Conservation (phyloP, 1,140 invertebrate genomes). For the Ooceraea biroi region DNA sequence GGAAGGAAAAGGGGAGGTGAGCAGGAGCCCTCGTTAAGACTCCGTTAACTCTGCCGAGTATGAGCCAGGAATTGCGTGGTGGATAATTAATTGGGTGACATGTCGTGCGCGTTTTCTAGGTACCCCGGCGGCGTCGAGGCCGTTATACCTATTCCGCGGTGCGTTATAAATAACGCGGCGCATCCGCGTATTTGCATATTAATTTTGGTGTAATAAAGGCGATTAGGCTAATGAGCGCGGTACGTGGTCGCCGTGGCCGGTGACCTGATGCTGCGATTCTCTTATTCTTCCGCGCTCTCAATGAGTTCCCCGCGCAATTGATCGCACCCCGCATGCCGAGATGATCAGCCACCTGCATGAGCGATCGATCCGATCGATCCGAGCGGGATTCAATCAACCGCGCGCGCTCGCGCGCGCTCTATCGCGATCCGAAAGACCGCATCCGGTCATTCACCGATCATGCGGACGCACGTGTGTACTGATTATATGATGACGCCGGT, state of each 20-base stretch:
- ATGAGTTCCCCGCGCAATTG: constrained; percentile 35
- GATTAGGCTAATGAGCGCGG: constrained; percentile 81
- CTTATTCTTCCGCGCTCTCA: too few relatives aligned
- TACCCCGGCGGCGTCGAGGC: constrained; percentile 63
- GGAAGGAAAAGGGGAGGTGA: background rate
- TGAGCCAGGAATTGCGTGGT: constrained; percentile 65
- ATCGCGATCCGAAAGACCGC: constrained; percentile 52
- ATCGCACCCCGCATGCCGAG: background rate
- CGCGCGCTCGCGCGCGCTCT: constrained; percentile 32
- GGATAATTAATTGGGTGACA: constrained; percentile 82
- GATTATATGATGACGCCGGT: constrained; percentile 59
- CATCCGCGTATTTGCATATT: constrained; percentile 82
- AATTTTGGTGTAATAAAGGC: constrained; percentile 81
- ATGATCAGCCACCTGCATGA: background rate
- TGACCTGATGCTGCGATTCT: too few relatives aligned
- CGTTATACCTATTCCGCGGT: constrained; percentile 73
- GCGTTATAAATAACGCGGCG: constrained; percentile 79
- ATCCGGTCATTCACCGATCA: constrained; percentile 14
- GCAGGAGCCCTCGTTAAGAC: constrained; percentile 65
- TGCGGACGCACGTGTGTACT: constrained; percentile 20
- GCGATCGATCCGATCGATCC: constrained; percentile 63
- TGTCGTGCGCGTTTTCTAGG: constrained; percentile 63
- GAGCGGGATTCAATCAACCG: constrained; percentile 70
- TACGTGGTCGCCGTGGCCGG: constrained; percentile 71
- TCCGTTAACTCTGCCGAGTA: constrained; percentile 65